These are phyloP conservation scores for Dipodomys stephensi DNA, from an alignment of 2,113 vertebrate species.

Conservation along the genomic window DNA sequence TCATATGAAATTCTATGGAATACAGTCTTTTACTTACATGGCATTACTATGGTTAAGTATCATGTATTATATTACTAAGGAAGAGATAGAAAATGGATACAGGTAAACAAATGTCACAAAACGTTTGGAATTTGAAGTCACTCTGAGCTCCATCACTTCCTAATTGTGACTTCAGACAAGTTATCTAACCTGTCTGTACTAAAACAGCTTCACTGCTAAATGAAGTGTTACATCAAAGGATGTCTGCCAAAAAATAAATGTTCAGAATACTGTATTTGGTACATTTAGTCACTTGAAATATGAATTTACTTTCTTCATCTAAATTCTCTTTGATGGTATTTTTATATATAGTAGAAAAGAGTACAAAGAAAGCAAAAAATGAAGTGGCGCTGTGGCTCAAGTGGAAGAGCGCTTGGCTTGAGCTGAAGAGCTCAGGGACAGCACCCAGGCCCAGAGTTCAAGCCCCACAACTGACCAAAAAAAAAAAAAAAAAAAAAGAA, in stretches of 20 bases:
- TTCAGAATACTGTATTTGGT: neutral
- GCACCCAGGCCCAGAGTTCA: no score
- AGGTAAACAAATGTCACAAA: neutral
- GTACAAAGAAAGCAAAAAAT: neutral
- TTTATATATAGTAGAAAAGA: neutral
- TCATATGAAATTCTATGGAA: neutral
- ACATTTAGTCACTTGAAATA: neutral
- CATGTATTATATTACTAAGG: neutral
- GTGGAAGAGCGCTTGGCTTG: no score
- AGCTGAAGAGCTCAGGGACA: no score
- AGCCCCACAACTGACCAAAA: no score
- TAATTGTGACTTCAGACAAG: neutral
- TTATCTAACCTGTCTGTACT: neutral
- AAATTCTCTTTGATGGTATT: constrained; percentile 15
- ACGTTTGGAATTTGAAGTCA: neutral
- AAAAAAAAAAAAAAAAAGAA: no score
- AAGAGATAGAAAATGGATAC: neutral
- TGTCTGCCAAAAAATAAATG: neutral
- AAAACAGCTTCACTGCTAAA: neutral
- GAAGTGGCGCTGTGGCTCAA: no score
- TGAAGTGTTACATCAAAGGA: neutral
- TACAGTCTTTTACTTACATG: neutral
- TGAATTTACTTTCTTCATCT: neutral
- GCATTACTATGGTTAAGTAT: neutral
- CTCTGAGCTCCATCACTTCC: neutral